Evolutionary conservation across 2,797 vertebrate species (phyloP).

Genomic region (Pogonophryne albipinna): DNA sequence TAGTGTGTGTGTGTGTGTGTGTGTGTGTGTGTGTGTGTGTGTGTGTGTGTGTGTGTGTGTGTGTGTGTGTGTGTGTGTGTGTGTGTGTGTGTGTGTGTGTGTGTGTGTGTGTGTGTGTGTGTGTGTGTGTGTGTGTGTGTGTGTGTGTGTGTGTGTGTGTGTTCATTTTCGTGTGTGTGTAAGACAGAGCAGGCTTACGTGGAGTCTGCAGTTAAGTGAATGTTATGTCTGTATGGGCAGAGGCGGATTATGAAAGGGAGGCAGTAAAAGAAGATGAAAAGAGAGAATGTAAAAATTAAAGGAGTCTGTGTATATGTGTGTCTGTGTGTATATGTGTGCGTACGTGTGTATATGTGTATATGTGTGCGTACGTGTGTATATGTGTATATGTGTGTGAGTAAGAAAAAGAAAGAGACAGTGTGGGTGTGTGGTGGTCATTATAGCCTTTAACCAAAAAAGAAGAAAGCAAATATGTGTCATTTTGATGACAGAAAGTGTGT

Average conservation of each 20-base stretch:
- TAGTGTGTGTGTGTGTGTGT: slow-evolving; percentile 14
- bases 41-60: slow-evolving; percentile 5
- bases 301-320: neutral
- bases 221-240: slow-evolving; percentile 52
- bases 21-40: neutral
- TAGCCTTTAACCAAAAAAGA: slow-evolving; percentile 5
- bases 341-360: slow-evolving; percentile 9
- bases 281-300: slow-evolving; percentile 44
- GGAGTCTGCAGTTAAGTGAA: slow-evolving; percentile 48
- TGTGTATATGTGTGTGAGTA: neutral
- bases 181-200: slow-evolving; percentile 1
- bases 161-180: neutral
- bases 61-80: neutral
- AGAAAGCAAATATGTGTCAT: slow-evolving; percentile 13
- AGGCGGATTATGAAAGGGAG: slow-evolving; percentile 35
- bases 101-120: slow-evolving; percentile 21
- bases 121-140: neutral
- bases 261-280: slow-evolving; percentile 50
- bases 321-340: neutral
- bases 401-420: neutral
- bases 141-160: slow-evolving; percentile 20
- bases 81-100: neutral
- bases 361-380: slow-evolving; percentile 1
- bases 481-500: slow-evolving; percentile 9
- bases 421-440: slow-evolving; percentile 26